Base-by-base conservation (phyloP, 2,888 invertebrate species). In the Tetragnatha montana region DNA sequence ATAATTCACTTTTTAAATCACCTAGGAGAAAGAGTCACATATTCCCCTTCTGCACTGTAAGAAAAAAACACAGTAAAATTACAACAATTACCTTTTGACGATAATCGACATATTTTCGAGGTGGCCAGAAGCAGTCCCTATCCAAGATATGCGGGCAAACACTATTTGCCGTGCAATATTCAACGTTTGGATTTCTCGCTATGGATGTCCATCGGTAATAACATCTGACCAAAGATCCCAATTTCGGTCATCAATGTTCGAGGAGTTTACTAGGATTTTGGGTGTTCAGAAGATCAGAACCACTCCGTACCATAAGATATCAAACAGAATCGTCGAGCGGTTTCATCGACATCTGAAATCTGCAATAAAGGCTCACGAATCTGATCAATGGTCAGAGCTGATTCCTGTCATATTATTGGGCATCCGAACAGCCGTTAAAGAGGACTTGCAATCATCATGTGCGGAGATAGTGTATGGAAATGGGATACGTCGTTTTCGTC, bases 381-480 rank as follows among this genome's bases (percentile, higher is more conserved):
- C 17, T 8, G 4, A 2, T 70, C 22, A 70, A 17, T 81, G 81
- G 69, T 14, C 70, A 17, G 70, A 81, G 69, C 22, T 70, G 22
- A 12, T 81, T 47, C 71, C 81, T 0, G 49, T n/a, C 47, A 49
- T 71, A 19, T 71, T 60, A 17, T 60, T 82, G 17, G 22, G 74
- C 19, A 82, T 82, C 35, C 22, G 74, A 8, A 51, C 74, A 51
- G 82, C 76, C 49, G 76, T 84, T 35, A 83, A 83, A 74, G 74
- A 83, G 22, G 74, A 51, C 50, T 47, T 81, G n/a, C 19, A 71
- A 49, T n/a, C n/a, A n/a, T 17, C 19, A 10, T 81, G 14, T 71
- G 70, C 80, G 7, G 68, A 80, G 10, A 50, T 82, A 22, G 71
- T 73, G 22, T 73, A 73, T 4, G 50, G 73, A n/a, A n/a, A n/a